Conservation (phyloP, 2,113 vertebrate genomes). For the Sialia sialis region DNA sequence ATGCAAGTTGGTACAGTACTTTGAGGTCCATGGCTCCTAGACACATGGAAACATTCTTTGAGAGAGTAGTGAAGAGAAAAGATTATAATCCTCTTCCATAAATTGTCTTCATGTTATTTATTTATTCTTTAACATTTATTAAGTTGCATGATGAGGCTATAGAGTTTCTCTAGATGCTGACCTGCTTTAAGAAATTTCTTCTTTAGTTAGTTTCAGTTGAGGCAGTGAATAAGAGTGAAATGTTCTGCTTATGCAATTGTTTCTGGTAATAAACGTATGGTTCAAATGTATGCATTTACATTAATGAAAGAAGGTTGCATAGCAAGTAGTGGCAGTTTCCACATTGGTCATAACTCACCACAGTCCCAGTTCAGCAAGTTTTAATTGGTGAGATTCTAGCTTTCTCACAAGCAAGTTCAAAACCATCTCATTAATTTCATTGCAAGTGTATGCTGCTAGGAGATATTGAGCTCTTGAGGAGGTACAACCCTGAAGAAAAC, state of each 20-base stretch:
- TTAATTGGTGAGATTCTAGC: slow-evolving; percentile 13
- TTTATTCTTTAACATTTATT: not conserved
- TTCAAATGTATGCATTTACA: not conserved
- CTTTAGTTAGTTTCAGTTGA: not conserved
- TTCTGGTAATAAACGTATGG: not conserved
- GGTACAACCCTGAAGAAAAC: not conserved
- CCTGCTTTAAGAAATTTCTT: not conserved
- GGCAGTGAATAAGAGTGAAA: not conserved
- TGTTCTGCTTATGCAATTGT: not conserved
- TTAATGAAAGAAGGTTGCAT: slow-evolving; percentile 21
- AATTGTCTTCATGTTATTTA: not conserved
- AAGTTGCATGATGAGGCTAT: not conserved
- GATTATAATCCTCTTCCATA: not conserved
- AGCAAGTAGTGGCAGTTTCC: slow-evolving; percentile 22
- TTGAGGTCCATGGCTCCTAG: not conserved
- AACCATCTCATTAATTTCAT: slow-evolving; percentile 15
- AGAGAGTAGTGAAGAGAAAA: not conserved
- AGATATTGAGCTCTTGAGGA: not conserved
- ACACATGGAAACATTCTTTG: not conserved
- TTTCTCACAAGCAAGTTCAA: slow-evolving; percentile 40
- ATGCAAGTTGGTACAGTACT: not conserved
- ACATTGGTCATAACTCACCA: not conserved
- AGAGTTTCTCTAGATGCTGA: not conserved
- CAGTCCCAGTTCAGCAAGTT: slow-evolving; percentile 29
- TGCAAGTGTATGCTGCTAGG: not conserved